Conservation (phyloP, 2,113 vertebrate species). For the Fukomys damarensis region DNA sequence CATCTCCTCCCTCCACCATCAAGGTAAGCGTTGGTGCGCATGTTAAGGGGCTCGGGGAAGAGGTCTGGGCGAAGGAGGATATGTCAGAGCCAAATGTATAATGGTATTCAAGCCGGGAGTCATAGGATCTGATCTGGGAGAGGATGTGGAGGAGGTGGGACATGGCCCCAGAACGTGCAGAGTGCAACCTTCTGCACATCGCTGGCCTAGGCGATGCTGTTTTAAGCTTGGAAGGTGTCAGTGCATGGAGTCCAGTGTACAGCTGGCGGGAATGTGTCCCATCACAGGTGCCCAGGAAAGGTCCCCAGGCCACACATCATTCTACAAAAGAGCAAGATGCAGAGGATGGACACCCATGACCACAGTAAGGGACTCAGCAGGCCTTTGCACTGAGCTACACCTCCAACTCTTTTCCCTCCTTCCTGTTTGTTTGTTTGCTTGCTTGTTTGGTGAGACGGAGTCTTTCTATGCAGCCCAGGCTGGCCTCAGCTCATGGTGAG, state of each 20-base stretch:
- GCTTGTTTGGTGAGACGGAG: background rate
- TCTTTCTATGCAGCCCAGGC: background rate
- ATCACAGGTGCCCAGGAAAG: rapidly evolving
- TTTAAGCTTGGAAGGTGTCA: rapidly evolving
- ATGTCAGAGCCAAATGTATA: background rate
- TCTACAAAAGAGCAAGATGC: background rate
- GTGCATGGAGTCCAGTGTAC: rapidly evolving
- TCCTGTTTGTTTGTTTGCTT: background rate
- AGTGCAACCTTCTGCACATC: background rate
- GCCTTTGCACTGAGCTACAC: background rate
- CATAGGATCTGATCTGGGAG: background rate
- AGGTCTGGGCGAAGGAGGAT: background rate
- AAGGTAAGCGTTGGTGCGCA: too few species aligned
- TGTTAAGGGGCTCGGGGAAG: background rate
- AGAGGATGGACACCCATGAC: rapidly evolving
- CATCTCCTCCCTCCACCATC: background rate
- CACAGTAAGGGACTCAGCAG: background rate
- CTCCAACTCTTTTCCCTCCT: background rate
- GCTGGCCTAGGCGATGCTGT: background rate
- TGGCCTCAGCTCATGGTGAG: background rate
- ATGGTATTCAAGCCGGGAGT: background rate
- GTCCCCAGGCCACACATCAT: background rate
- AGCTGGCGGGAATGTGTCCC: rapidly evolving
- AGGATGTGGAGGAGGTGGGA: background rate
- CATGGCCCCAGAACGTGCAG: background rate